Conservation (phyloP, 2,888 invertebrate species). For the Thysanoteuthis rhombus region DNA sequence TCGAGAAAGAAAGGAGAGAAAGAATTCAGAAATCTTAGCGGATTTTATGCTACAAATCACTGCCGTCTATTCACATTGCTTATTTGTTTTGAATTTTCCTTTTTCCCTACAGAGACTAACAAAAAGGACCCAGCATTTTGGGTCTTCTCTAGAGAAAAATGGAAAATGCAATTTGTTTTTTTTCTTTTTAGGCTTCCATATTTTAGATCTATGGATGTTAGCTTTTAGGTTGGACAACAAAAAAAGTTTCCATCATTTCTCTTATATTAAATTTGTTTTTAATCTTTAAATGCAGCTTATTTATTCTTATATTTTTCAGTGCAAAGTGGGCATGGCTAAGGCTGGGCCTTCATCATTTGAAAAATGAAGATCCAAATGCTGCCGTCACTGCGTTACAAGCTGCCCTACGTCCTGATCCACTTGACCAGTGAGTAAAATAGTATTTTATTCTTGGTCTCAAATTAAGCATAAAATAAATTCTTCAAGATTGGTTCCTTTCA, state of each 20-base stretch:
- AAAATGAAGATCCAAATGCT: conserved; percentile 77
- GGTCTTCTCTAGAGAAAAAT: too few relatives aligned
- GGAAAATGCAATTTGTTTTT: too few relatives aligned
- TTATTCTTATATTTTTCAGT: conserved; percentile 60
- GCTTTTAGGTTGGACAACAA: too few relatives aligned
- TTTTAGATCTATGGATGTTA: too few relatives aligned
- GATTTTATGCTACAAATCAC: too few relatives aligned
- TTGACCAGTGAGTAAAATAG: conserved; percentile 74
- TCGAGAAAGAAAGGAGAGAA: too few relatives aligned
- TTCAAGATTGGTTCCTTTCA: not conserved
- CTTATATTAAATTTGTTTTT: not conserved
- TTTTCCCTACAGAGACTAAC: too few relatives aligned
- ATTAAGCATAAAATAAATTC: not conserved
- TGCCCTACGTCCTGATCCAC: conserved; percentile 70
- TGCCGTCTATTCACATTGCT: too few relatives aligned
- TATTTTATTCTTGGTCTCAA: not conserved
- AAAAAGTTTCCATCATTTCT: not conserved
- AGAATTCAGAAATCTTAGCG: too few relatives aligned
- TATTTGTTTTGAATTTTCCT: too few relatives aligned
- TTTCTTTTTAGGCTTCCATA: too few relatives aligned
- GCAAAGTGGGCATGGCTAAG: conserved; percentile 84
- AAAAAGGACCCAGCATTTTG: too few relatives aligned
- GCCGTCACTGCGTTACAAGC: conserved; percentile 82
- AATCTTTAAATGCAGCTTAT: not conserved
- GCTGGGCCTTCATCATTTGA: conserved; percentile 83